These are phyloP conservation scores for Carassius auratus DNA, from an alignment of 2,113 vertebrate genomes.

Conservation along the genomic window DNA sequence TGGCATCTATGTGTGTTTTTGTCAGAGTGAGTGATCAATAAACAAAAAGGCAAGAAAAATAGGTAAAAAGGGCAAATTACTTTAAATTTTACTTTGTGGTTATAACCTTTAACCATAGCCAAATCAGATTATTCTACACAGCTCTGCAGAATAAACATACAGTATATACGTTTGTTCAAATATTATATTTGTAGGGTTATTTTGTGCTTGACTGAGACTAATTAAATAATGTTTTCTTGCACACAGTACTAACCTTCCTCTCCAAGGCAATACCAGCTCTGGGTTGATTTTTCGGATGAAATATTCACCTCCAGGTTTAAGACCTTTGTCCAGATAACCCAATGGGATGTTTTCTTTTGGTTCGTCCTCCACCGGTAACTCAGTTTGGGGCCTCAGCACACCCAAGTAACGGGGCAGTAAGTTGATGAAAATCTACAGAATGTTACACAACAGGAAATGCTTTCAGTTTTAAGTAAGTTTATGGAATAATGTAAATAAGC, in stretches of 20 bases:
- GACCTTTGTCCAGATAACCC: slow-evolving; percentile 54
- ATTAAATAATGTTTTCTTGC: background rate
- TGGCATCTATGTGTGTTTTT: too few relatives aligned
- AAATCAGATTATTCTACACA: too few relatives aligned
- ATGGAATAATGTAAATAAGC: background rate
- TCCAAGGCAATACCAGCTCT: slow-evolving; percentile 83
- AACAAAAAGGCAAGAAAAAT: too few relatives aligned
- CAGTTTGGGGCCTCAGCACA: slow-evolving; percentile 79
- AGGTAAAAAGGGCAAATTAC: too few relatives aligned
- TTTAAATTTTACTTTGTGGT: too few relatives aligned
- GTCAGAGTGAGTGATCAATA: too few relatives aligned
- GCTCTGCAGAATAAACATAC: too few relatives aligned
- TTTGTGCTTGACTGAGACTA: background rate
- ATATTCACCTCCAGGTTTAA: slow-evolving; percentile 82
- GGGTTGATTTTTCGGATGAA: slow-evolving; percentile 84
- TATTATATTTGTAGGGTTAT: background rate
- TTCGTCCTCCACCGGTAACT: slow-evolving; percentile 67
- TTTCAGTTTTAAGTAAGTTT: background rate
- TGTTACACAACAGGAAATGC: background rate
- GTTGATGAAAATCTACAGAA: slow-evolving; percentile 82
- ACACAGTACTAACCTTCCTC: slow-evolving; percentile 73
- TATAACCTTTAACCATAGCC: too few relatives aligned
- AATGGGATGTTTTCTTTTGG: slow-evolving; percentile 60
- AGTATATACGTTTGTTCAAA: too few relatives aligned
- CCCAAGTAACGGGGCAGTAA: slow-evolving; percentile 85